Base-by-base conservation (phyloP, 2,113 vertebrate species). In the Bos javanicus region DNA sequence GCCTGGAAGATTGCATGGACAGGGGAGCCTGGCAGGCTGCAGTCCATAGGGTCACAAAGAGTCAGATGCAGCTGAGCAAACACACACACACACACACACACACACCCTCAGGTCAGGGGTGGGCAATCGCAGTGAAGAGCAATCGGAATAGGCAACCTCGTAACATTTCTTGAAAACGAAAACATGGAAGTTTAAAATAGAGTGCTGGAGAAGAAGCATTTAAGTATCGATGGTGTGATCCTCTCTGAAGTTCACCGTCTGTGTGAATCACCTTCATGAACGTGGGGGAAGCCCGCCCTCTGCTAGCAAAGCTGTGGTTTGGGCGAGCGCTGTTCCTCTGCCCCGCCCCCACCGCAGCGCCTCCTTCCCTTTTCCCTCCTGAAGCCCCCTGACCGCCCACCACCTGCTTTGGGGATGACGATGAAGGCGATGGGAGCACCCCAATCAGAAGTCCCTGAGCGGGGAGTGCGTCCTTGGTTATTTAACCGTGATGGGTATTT, bases 401-500 rank as follows among this genome's bases (percentile, higher is more conserved):
- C 85, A 91, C 21, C 85, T 57, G 91, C 33, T 98, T 95, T 95
- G 39, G 91, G 95, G 95, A 74, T 0, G 9, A 56, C 89, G 90
- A 98, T 98, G 94, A 97, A 98, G 95, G 84, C 90, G 21, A 60
- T 59, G 28, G 19, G 94, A 87, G 64, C 85, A 97, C 93, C 95
- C 97, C 96, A 91, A 71, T 95, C 97, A 98, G 94, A 87, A 97
- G 92, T 26, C 0, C 97, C 95, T 98, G 97, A 97, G 95, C 28
- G 13, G 7, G 56, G 90, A 96, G 95, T 93, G 64, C 10, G 96
- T 98, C 98, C 98, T 96, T 97, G 97, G 98, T 98, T 98, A 97
- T 98, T 98, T 98, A 97, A 93, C 98, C 74, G 62, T 91, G 97
- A 98, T 98, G 59, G 91, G 97, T 97, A 97, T 98, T 98, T 98